Evolutionary conservation across 1,140 invertebrate species (phyloP), one percentile per base, ranked within the genome.

Genomic region (Oscheius sp.): DNA sequence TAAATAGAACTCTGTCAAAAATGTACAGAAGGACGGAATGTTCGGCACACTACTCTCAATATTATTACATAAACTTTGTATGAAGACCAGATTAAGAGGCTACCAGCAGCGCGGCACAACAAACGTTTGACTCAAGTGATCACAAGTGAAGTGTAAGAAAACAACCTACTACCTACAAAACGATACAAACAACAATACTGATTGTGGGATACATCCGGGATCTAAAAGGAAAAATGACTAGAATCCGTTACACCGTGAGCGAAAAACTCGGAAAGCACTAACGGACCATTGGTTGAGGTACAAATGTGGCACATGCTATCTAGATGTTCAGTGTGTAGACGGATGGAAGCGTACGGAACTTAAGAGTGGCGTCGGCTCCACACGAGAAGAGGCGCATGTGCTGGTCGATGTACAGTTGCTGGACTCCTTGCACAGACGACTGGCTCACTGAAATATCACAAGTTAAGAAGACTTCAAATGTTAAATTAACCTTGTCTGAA

Each of bases 321-420:
- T 26, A 55, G 49, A 55, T 55, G 23, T 55, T 55, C 49, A 55
- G 49, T 7, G 7, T 55, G 49, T 55, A 55, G 49, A 55, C 49
- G 7, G 49, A 55, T 55, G 49, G 49, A 4, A 55, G 49, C 49
- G 28, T 55, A 4, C 49, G 49, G 79, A 98, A 91, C 88, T 98
- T 98, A 90, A 99, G 93, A 46, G 94, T 97, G 77, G 95, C 95
- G 88, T 99, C 96, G 36, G 94, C 94, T 66, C 96, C 96, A 85
- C 95, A 98, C 1, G 95, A 98, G 87, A 95, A 98, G 77, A 99
- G 87, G 70, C 95, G 89, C 3, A 90, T 90, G 68, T 89, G 89
- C 26, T 90, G 88, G 85, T 97, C 94, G 58, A 98, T 90, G 79
- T 92, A 90, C 55, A 98, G 87, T 87, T 99, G 94, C 7, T 94